These are phyloP conservation scores for Aythya baeri DNA, from an alignment of 2,113 vertebrate genomes.

Conservation along the genomic window DNA sequence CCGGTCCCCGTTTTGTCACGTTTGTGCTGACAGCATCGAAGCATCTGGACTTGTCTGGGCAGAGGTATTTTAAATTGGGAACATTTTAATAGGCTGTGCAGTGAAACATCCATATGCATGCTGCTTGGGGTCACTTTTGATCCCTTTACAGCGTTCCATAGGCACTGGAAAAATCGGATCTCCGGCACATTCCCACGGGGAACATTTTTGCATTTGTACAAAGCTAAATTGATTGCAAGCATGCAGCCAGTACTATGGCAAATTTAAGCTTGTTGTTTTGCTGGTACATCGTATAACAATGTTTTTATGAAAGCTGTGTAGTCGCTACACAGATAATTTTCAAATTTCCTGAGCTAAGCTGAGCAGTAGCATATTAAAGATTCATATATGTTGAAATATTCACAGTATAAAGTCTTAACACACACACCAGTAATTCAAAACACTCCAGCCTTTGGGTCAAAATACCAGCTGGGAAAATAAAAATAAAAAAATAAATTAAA, in stretches of 20 bases:
- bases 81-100: not conserved
- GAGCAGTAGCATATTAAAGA: not conserved
- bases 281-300: not conserved
- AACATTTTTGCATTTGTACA: not conserved
- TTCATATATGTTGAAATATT: not conserved
- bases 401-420: not conserved
- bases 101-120: not conserved
- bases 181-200: not conserved
- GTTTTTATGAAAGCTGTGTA: not conserved
- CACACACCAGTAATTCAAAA: not conserved
- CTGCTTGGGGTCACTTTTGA: not conserved
- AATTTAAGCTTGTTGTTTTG: not conserved
- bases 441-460: not conserved
- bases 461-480: not conserved
- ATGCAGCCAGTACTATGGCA: not conserved
- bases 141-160: not conserved
- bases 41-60: not conserved
- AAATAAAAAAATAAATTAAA: no score
- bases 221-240: slow-evolving; percentile 25
- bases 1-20: not conserved
- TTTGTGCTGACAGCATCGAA: not conserved
- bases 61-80: not conserved
- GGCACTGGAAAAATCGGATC: not conserved
- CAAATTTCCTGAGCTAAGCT: not conserved
- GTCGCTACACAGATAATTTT: not conserved